A percentile compares a stretch with the other conserved stretches of the same genome.
phyloP scores from a whole-genome alignment of 2,888 invertebrate species.

The Apamea epomidion region DNA sequence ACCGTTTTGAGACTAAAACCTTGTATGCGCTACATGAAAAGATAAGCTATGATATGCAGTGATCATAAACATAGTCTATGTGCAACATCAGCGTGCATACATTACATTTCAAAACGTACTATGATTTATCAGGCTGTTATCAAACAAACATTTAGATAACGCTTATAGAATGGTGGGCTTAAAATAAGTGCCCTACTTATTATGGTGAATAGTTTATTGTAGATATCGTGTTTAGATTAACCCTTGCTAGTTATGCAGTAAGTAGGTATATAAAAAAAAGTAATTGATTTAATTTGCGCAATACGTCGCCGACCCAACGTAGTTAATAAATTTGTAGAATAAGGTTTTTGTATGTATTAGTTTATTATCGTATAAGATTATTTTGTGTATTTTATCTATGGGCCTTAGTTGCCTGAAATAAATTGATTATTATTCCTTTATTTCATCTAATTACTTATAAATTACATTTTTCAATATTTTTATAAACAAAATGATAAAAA shows the following conservation, averaged over 20 bases:
- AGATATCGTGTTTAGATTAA: background rate
- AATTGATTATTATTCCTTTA: too few relatives aligned
- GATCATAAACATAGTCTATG: background rate
- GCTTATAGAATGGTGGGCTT: conserved; percentile 12
- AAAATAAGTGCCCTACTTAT: conserved; percentile 22
- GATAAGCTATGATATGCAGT: background rate
- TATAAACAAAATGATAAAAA: too few relatives aligned
- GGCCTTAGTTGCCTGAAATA: too few relatives aligned
- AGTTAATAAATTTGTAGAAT: too few relatives aligned
- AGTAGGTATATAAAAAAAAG: background rate
- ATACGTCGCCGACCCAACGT: too few relatives aligned
- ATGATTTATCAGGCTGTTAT: conserved; percentile 27
- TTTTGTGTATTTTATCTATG: too few relatives aligned
- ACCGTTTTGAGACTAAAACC: background rate
- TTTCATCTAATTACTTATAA: too few relatives aligned
- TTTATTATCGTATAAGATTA: too few relatives aligned
- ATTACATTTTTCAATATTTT: too few relatives aligned
- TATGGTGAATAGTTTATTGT: background rate
- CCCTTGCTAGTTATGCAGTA: background rate
- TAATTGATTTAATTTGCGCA: too few relatives aligned
- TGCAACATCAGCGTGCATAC: conserved; percentile 15
- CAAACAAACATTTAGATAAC: conserved; percentile 33
- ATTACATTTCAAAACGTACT: conserved; percentile 16
- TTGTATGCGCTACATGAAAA: background rate
- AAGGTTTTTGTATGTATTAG: too few relatives aligned